A percentile compares a stretch with the other conserved stretches of the same genome.
These are phyloP conservation scores for Calameuta idolon DNA, from an alignment of 2,888 invertebrate genomes.

Conservation along the genomic window DNA sequence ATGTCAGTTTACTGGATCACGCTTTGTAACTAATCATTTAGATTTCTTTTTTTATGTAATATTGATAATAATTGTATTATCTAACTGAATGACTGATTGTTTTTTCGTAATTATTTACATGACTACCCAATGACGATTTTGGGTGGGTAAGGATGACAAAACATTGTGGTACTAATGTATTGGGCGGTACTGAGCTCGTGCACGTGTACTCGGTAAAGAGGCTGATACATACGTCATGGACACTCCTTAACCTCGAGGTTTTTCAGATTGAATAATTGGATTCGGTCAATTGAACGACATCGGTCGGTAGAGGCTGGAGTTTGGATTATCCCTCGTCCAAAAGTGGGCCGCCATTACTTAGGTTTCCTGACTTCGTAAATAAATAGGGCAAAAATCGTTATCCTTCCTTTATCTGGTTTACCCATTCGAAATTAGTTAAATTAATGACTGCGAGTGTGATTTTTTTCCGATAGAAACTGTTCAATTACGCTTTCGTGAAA, in stretches of 20 bases:
- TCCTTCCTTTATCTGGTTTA: neutral
- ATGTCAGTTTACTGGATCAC: too few species aligned
- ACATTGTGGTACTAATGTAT: neutral
- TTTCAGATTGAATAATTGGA: conserved; percentile 6
- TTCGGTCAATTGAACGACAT: neutral
- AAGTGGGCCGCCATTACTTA: conserved; percentile 4
- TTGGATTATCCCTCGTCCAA: conserved; percentile 2
- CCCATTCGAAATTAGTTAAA: neutral
- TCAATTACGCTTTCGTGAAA: neutral
- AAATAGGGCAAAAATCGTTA: conserved; percentile 1
- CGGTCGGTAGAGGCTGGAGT: neutral
- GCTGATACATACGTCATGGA: neutral
- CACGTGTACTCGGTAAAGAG: neutral
- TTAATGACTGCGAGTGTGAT: neutral
- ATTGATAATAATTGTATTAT: neutral
- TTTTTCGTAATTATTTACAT: too few species aligned
- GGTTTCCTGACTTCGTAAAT: neutral
- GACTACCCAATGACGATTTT: neutral
- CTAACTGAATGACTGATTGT: neutral
- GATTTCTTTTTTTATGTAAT: too few species aligned
- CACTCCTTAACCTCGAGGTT: conserved; percentile 3
- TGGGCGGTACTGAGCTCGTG: neutral
- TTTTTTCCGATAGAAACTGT: neutral
- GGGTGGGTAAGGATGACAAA: neutral
- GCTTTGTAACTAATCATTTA: too few species aligned